Evolutionary conservation across 2,888 invertebrate species (phyloP).

Genomic region (Lasioglossum calceatum): DNA sequence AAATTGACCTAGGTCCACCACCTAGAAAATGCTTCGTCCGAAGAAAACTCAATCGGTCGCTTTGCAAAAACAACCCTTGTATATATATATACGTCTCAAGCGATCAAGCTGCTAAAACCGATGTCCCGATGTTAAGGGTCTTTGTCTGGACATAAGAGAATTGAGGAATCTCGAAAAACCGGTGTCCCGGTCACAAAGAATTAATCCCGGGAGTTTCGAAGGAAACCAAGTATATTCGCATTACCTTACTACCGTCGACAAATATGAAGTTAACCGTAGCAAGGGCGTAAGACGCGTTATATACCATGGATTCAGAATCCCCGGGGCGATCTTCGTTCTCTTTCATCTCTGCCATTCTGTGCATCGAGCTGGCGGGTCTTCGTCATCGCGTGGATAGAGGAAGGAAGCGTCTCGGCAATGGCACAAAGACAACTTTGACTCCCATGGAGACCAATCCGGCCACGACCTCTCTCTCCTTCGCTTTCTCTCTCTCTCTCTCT

Average conservation of each 20-base stretch:
- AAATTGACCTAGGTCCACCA: no score
- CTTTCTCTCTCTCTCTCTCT: not conserved
- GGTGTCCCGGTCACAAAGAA: slow-evolving; percentile 8
- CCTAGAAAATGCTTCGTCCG: no score
- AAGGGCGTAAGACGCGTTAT: slow-evolving; percentile 29
- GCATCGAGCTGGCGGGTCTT: slow-evolving; percentile 36
- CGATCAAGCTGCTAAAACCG: no score
- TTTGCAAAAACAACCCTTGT: no score
- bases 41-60: no score
- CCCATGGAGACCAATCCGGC: slow-evolving; percentile 13
- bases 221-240: slow-evolving; percentile 14
- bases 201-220: slow-evolving; percentile 20
- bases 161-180: slow-evolving; percentile 18
- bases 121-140: not conserved
- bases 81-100: no score
- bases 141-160: not conserved
- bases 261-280: slow-evolving; percentile 44
- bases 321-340: slow-evolving; percentile 47
- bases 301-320: slow-evolving; percentile 39
- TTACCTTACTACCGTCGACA: slow-evolving; percentile 37
- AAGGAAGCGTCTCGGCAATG: slow-evolving; percentile 43
- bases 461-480: no score
- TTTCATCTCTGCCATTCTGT: slow-evolving; percentile 51
- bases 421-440: slow-evolving; percentile 60
- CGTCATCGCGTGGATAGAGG: slow-evolving; percentile 38